A percentile compares a stretch with the other conserved stretches of the same genome.
These are phyloP conservation scores for Paradoxurus hermaphroditus DNA, from an alignment of 2,113 vertebrate genomes.

Conservation along the genomic window DNA sequence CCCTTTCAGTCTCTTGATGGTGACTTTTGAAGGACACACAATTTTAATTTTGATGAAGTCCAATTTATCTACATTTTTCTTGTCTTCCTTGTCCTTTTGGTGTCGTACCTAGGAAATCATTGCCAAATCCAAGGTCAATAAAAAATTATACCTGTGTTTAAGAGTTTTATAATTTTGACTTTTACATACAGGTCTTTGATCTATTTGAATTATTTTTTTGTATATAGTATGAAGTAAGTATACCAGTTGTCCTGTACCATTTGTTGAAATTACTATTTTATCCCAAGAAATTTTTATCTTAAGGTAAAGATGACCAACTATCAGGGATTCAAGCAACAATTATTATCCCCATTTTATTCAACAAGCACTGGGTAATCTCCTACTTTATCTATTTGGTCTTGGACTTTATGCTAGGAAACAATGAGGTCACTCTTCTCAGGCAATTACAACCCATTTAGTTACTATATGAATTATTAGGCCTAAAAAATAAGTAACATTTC, in stretches of 20 bases:
- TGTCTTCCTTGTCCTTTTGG: neutral
- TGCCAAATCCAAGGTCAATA: neutral
- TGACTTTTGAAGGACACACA: neutral
- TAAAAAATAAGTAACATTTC: neutral
- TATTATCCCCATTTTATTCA: neutral
- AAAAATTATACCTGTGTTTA: neutral
- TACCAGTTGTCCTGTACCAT: neutral
- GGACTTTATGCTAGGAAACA: neutral
- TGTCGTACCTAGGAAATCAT: neutral
- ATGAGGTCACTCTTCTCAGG: neutral
- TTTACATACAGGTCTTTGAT: neutral
- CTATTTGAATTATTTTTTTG: neutral
- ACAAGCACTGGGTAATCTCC: neutral
- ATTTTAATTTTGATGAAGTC: neutral
- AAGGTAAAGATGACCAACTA: neutral
- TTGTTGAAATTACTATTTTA: neutral
- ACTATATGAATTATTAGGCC: neutral
- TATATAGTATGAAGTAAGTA: neutral
- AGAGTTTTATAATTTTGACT: neutral
- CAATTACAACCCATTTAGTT: neutral
- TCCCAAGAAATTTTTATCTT: neutral
- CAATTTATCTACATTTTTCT: neutral
- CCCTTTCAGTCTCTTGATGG: neutral
- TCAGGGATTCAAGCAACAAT: neutral
- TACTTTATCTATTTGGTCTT: neutral